phyloP scores from a whole-genome alignment of 1,140 invertebrate species.

The Dryas iulia region DNA sequence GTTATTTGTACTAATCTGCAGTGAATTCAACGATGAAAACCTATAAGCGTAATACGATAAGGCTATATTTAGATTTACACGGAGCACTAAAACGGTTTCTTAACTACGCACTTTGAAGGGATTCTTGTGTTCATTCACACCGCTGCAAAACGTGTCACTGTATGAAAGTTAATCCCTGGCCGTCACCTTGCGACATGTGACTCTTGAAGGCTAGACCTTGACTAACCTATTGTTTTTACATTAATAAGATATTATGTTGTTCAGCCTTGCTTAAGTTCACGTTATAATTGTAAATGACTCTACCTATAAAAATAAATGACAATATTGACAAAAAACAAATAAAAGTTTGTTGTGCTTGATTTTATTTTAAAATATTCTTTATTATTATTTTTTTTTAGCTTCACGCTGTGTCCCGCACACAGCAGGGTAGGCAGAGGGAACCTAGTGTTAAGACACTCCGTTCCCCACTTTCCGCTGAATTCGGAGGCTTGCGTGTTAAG shows the following conservation, averaged over 20 bases:
- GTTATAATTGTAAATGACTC: background rate
- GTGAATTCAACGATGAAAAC: conserved; percentile 20
- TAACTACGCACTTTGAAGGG: conserved; percentile 17
- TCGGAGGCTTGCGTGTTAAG: no score
- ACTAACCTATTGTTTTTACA: conserved; percentile 20
- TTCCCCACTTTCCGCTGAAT: no score
- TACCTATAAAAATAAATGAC: no score
- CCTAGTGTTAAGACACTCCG: no score
- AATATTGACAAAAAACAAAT: no score
- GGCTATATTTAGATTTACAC: conserved; percentile 23
- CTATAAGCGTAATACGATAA: conserved; percentile 14
- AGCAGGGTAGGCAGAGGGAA: no score
- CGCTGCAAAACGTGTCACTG: background rate
- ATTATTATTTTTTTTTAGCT: no score
- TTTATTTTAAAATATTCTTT: no score
- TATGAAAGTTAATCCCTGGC: conserved; percentile 30
- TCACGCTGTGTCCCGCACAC: no score
- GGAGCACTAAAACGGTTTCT: conserved; percentile 33
- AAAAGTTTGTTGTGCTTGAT: no score
- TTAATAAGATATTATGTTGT: conserved; percentile 27
- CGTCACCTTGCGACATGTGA: conserved; percentile 33
- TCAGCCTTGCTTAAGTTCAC: conserved; percentile 6
- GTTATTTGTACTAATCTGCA: background rate
- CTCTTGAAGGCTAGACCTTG: conserved; percentile 20
- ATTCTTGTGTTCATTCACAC: conserved; percentile 5